Base-by-base conservation (phyloP, 2,113 vertebrate genomes). In the Heteronetta atricapilla region DNA sequence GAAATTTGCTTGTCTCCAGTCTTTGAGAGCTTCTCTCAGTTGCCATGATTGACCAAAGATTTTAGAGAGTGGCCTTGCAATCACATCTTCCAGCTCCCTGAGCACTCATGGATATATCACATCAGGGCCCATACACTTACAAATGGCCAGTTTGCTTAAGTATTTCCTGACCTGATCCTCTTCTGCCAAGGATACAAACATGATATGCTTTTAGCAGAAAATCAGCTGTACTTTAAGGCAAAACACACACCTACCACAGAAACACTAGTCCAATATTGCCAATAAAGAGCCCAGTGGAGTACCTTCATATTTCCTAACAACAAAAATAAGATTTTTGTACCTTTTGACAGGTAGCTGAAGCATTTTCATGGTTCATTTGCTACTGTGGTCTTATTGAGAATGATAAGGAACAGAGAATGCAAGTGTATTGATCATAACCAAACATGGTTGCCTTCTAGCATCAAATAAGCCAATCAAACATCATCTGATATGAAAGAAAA, bases 361-460 rank as follows among this genome's bases (percentile, higher is more conserved):
- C 81, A 70, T 93, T 95, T 96, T 95, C 88, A 93, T 9, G 70
- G 89, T 91, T 97, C 92, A 94, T 89, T 97, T 94, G 89, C 82
- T 95, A 96, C 94, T 76, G 56, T 26, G 86, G 84, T 86, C 86
- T 85, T 86, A 81, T 73, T 48, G 66, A 91, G 86, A 82, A 94
- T 33, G 89, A 90, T 93, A 96, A 96, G 92, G 88, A 94, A 93
- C 81, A 95, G 95, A 94, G 96, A 97, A 97, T 94, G 97, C 96
- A 96, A 97, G 96, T 70, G 59, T 97, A 98, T 98, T 96, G 98
- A 99, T 98, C 95, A 95, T 93, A 95, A 93, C 97, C 94, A 93
- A 95, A 91, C 55, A 38, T 40, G 82, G 91, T 75, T 94, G 78
- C 87, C 78, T 84, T 95, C 87, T 95, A 82, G 96, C 96, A 94